These are phyloP conservation scores for Ophion ventricosus DNA, from an alignment of 2,888 invertebrate species.

Conservation along the genomic window DNA sequence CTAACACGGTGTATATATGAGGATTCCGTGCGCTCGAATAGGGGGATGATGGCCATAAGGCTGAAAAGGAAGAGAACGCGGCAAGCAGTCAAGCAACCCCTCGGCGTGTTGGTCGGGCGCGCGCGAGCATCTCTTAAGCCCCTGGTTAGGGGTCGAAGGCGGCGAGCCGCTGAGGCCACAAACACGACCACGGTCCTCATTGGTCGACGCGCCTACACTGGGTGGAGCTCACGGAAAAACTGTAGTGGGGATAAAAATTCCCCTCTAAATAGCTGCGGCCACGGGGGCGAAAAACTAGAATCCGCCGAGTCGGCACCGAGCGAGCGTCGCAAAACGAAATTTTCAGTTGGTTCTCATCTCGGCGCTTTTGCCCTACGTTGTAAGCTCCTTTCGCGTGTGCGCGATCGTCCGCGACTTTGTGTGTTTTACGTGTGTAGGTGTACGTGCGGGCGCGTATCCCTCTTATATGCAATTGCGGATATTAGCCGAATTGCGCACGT, in stretches of 20 bases:
- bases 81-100: constrained; percentile 79
- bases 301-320: constrained; percentile 82
- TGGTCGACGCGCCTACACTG: constrained; percentile 82
- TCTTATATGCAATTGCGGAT: constrained; percentile 56
- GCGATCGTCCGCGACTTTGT: constrained; percentile 22
- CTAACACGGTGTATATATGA: constrained; percentile 69
- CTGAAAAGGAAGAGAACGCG: constrained; percentile 73
- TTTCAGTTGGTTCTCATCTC: constrained; percentile 28
- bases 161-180: constrained; percentile 83
- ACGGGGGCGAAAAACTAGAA: constrained; percentile 82
- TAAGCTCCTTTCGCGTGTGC: constrained; percentile 4
- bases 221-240: constrained; percentile 80
- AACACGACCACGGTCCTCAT: constrained; percentile 83
- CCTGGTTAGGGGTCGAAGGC: constrained; percentile 80
- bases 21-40: neutral
- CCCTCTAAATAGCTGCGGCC: constrained; percentile 82
- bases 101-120: constrained; percentile 63
- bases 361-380: constrained; percentile 5
- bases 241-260: constrained; percentile 82
- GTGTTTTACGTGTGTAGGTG: constrained; percentile 24
- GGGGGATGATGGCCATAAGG: constrained; percentile 81
- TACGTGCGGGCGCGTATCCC: constrained; percentile 33
- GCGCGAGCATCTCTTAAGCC: constrained; percentile 70
- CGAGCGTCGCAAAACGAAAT: constrained; percentile 70
- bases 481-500: neutral